Conservation (phyloP, 2,797 vertebrate species). For the Phrynocephalus guinanensis region DNA sequence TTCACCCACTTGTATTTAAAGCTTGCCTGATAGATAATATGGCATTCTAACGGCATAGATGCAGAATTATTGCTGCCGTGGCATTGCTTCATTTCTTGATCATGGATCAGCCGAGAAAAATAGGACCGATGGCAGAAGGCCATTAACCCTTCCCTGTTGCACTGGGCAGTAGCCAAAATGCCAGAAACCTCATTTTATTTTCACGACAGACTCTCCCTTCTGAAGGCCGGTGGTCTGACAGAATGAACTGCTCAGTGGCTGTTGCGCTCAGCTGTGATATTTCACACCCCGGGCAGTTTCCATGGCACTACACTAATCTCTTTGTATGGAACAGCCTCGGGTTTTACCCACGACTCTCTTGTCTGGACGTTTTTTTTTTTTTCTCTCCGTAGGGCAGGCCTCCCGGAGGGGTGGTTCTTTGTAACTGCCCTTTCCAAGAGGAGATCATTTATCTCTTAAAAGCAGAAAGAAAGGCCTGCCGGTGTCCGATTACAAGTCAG, state of each 20-base stretch:
- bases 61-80: background rate
- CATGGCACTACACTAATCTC: background rate
- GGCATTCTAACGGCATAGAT: background rate
- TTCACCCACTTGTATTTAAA: too few relatives aligned
- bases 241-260: too few relatives aligned
- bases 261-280: background rate
- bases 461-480: background rate
- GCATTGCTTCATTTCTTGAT: background rate
- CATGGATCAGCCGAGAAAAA: background rate
- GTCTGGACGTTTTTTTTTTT: accelerated
- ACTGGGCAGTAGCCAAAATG: background rate
- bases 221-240: background rate
- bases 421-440: background rate
- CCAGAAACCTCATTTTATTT: background rate
- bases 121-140: background rate
- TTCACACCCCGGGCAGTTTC: too few relatives aligned
- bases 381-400: too few relatives aligned
- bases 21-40: too few relatives aligned
- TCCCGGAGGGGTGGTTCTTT: background rate
- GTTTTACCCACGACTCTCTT: background rate
- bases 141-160: background rate
- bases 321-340: background rate
- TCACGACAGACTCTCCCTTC: background rate
- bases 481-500: background rate
- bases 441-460: background rate